Base-by-base conservation (phyloP, 2,113 vertebrate species). In the Hippocampus barbouri region DNA sequence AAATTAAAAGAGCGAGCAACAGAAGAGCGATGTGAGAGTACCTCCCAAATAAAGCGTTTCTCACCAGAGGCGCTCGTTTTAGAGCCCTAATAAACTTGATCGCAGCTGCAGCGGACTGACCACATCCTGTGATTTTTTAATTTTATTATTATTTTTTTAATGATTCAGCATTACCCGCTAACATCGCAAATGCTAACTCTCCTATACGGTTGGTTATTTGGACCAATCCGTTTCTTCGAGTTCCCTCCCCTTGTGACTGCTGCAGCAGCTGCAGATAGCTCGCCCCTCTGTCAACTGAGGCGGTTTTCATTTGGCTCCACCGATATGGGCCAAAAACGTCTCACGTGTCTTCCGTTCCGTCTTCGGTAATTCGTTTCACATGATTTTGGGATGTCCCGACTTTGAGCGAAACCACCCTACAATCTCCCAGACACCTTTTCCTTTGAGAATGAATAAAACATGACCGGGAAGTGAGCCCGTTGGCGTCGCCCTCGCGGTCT, bases 281-380 rank as follows among this genome's bases (percentile, higher is more conserved):
- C 41, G 66, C 14, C 23, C n/a, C 49, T 40, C 41, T 60, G 21
- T 74, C 43, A 77, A 30, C 73, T 64, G 54, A 64, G 62, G 56
- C 59, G 67, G 16, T 74, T 75, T 79, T 75, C 71, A 27, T 68
- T 23, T 57, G 65, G 62, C 62, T 69, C 0, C 40, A 49, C 69
- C 49, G 23, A 82, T 79, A 72, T 66, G 45, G 61, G 66, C 71
- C 15, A 56, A 53, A 51, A 51, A 53, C n/a, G 0, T 54, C 70
- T 75, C 51, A 59, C 69, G 40, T 77, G 66, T 80, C 63, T n/a
- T 14, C 2, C 14, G 25, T 76, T 73, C 68, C 69, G 25, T 66
- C 49, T 56, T 51, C 30, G 45, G 38, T 77, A 65, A 75, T 59
- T 74, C 56, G 45, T 73, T 71, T 80, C 71, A 60, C 72, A 61